phyloP scores from a whole-genome alignment of 1,140 invertebrate genomes.

The Scaptomyza pallida region DNA sequence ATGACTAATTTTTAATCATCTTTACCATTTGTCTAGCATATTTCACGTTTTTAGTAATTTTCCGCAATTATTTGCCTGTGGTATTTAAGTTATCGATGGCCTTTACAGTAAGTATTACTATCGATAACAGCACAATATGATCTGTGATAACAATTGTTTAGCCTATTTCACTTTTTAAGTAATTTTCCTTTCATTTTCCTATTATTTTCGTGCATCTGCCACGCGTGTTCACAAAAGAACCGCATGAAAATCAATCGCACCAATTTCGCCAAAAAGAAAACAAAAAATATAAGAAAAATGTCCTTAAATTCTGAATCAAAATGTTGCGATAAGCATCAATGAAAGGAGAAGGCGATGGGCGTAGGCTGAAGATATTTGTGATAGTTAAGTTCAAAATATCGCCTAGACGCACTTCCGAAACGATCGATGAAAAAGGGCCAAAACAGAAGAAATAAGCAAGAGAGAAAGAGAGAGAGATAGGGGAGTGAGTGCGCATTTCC shows the following conservation, averaged over 20 bases:
- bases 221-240: slow-evolving; percentile 41
- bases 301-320: slow-evolving; percentile 24
- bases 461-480: background rate
- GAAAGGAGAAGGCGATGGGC: background rate
- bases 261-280: slow-evolving; percentile 47
- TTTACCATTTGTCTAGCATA: no score
- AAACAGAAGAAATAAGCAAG: background rate
- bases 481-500: slow-evolving; percentile 62
- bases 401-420: slow-evolving; percentile 60
- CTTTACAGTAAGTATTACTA: no score
- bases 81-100: no score
- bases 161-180: no score
- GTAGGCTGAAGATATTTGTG: slow-evolving; percentile 41
- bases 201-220: slow-evolving; percentile 30
- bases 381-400: slow-evolving; percentile 35
- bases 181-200: background rate
- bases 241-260: slow-evolving; percentile 58
- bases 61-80: no score
- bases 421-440: background rate
- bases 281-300: slow-evolving; percentile 9
- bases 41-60: no score
- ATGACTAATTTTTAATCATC: no score
- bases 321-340: slow-evolving; percentile 30
- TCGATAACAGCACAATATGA: no score
- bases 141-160: no score